Evolutionary conservation across 2,797 vertebrate species (phyloP), one percentile per base, ranked within the genome.

Genomic region (Amblyopsis hoosieri): DNA sequence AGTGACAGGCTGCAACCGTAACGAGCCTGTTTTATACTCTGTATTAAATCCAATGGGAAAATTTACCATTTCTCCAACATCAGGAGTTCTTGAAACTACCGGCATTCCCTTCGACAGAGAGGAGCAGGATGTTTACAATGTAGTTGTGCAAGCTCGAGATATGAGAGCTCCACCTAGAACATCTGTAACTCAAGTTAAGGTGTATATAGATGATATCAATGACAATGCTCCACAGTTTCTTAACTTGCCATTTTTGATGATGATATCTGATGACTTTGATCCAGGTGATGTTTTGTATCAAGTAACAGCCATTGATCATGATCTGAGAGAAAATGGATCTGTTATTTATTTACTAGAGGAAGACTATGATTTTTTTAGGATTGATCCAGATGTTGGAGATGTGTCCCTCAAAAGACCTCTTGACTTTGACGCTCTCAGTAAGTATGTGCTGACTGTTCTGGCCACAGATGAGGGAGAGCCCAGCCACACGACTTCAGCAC

Each of bases 251-350:
- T 94, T 96, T 83, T 94, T 95, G 0, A 89, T 95, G 63, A 90
- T 89, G 0, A 93, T 98, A 61, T 95, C 95, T 33, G 97, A 98
- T 0, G 93, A 95, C 64, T 86, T 91, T 0, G 97, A 99, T 60
- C 94, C 96, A 1, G 97, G 97, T 12, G 96, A 99, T 57, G 95
- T 98, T 51, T 88, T 99, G 65, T 97, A 96, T 67, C 97, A 97
- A 82, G 96, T 94, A 2, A 93, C 92, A 6, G 96, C 96, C 49
- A 87, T 87, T 1, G 98, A 99, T 75, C 84, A 73, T 67, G 98
- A 99, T 80, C 66, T 91, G 61, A 97, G 93, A 52, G 90, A 94
- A 76, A 98, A 98, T 0, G 93, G 91, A 58, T 92, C 83, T 0
- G 50, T 99, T 49, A 88, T 91, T 59, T 99, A 95, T 66, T 91